Evolutionary conservation across 2,797 vertebrate genomes (phyloP), one percentile per base, ranked within the genome.

Genomic region (Urocyon cinereoargenteus): DNA sequence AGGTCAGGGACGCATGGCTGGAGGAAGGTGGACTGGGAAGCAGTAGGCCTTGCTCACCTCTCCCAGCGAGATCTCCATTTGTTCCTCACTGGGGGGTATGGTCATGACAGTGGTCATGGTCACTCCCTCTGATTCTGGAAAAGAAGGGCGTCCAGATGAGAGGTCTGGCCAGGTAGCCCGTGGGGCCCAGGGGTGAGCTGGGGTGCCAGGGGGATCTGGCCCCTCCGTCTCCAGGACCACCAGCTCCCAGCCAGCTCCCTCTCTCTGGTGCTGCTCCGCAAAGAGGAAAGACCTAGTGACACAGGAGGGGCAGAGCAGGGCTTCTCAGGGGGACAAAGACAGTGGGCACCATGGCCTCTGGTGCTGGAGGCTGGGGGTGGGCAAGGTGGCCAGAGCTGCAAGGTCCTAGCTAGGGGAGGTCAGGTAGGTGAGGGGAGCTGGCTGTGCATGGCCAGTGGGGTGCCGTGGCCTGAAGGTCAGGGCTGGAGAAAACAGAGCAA

Each of bases 61-160:
- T 78, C 99, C 99, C 97, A 99, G 96, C 0, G 86, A 97, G 86
- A 99, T 98, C 98, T 99, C 99, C 0, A 0, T 0, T 12, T 83
- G 95, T 5, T 96, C 97, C 79, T 98, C 98, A 1, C 66, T 87
- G 93, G 93, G 40, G 3, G 36, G 13, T 8, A 3, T 0, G 8
- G 68, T 61, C 16, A 59, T 2, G 19, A 49, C 28, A 4, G 13
- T 36, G 70, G 73, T 97, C 61, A 12, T 61, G 31, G 95, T 75
- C 51, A 72, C 19, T 2, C 64, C 94, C 14, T 95, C 92, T 2
- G 36, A 13, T 3, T 97, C 98, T 98, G 87, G 92, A 97, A 96
- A 82, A 96, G 36, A 57, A 61, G n/a, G 22, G 14, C 24, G 2
- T 10, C 34, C n/a, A 13, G 34, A 34, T 5, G 40, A 53, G 49